Percentiles rank a stretch among this genome's conserved stretches.
These are phyloP conservation scores for Progne subis DNA, from an alignment of 2,113 vertebrate genomes.

Conservation along the genomic window DNA sequence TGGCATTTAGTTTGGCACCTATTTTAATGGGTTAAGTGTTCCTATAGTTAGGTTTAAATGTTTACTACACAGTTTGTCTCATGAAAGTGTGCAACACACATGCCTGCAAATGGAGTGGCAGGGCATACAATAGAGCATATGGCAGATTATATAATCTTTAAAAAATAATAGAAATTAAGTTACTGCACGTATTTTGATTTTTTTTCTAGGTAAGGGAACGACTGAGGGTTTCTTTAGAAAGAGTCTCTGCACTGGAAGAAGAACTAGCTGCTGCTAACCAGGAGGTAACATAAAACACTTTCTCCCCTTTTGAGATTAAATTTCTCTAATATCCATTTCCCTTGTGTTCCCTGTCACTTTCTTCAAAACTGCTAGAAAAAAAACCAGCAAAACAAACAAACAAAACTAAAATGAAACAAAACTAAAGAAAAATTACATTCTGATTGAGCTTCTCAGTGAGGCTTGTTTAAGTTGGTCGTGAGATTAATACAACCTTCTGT, in stretches of 20 bases:
- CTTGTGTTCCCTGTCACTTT: constrained; percentile 57
- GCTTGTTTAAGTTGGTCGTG: neutral
- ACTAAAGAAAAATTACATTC: neutral
- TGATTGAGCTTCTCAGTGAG: neutral
- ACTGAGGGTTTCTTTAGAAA: constrained; percentile 95
- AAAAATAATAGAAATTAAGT: constrained; percentile 60
- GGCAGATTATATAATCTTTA: constrained; percentile 54
- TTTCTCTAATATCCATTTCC: constrained; percentile 43
- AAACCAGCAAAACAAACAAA: neutral
- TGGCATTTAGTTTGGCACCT: neutral
- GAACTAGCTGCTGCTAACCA: constrained; percentile 94
- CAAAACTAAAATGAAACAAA: neutral
- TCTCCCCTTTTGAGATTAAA: constrained; percentile 69
- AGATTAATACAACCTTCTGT: neutral
- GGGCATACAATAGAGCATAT: constrained; percentile 34
- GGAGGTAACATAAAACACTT: constrained; percentile 85
- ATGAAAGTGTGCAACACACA: neutral
- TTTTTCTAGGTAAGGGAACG: constrained; percentile 90
- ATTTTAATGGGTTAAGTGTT: neutral
- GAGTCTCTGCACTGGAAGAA: constrained; percentile 95
- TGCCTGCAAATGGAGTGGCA: constrained; percentile 16
- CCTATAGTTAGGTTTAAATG: neutral
- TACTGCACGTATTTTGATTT: constrained; percentile 78
- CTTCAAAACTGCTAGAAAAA: constrained; percentile 53
- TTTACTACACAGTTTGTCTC: neutral